phyloP scores from a whole-genome alignment of 2,113 vertebrate genomes.

The Peromyscus polionotus region DNA sequence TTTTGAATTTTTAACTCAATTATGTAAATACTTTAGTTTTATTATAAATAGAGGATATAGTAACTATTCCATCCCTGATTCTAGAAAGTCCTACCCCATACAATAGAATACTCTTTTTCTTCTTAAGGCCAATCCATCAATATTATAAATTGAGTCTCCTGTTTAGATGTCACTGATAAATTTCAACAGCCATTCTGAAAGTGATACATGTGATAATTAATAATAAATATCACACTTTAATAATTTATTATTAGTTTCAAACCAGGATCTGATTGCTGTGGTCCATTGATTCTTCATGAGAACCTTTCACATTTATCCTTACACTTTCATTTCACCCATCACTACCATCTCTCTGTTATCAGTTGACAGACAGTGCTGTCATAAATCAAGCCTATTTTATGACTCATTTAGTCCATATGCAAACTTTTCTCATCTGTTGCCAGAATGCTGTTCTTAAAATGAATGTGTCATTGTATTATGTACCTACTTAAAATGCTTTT shows the following conservation, averaged over 20 bases:
- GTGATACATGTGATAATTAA: not conserved
- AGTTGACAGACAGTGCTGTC: not conserved
- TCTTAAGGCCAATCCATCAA: not conserved
- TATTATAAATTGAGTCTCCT: not conserved
- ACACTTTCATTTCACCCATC: not conserved
- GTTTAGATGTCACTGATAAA: not conserved
- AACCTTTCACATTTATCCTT: not conserved
- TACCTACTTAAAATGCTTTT: not conserved
- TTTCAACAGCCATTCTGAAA: not conserved
- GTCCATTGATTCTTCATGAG: not conserved
- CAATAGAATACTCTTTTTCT: not conserved
- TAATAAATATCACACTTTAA: not conserved
- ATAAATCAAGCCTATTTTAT: not conserved
- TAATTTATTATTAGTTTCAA: conserved; percentile 11
- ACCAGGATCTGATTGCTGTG: not conserved
- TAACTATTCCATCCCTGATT: not conserved
- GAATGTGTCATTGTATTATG: not conserved
- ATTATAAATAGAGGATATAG: not conserved
- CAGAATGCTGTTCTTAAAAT: conserved; percentile 1
- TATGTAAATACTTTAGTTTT: not conserved
- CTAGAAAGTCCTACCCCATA: not conserved
- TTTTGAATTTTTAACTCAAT: not conserved
- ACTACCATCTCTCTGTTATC: not conserved
- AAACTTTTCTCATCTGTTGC: not conserved
- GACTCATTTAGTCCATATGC: not conserved